phyloP scores from a whole-genome alignment of 2,888 invertebrate genomes.

The Poecilobothrus nobilitatus region DNA sequence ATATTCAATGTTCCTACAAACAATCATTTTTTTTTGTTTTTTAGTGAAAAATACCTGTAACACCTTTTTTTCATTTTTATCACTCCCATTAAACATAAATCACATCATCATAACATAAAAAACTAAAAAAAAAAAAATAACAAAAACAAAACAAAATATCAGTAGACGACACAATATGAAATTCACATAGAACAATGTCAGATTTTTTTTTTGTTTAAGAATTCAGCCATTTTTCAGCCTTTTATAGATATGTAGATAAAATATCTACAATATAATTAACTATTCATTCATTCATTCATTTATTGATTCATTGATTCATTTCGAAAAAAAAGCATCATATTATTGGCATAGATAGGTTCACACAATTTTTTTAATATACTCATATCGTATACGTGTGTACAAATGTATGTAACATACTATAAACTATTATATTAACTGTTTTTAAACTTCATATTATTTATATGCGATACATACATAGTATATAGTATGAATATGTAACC shows the following conservation, averaged over 20 bases:
- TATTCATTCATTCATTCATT: no score
- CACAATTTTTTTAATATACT: no score
- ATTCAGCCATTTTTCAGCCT: neutral
- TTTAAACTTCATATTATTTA: no score
- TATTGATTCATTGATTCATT: no score
- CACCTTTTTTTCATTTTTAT: conserved; percentile 2
- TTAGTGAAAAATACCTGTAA: neutral
- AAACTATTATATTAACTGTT: no score
- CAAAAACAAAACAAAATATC: neutral
- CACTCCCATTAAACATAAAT: conserved; percentile 4
- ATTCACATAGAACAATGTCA: neutral
- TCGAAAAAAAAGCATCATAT: no score
- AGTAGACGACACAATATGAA: neutral
- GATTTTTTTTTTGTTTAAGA: neutral
- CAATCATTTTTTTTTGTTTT: neutral
- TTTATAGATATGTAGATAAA: neutral
- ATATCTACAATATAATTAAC: no score
- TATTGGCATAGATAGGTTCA: no score
- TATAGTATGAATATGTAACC: no score
- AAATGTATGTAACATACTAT: no score
- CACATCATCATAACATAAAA: neutral
- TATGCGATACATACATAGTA: no score
- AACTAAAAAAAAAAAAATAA: neutral
- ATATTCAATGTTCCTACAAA: neutral
- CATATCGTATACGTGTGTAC: no score